These are phyloP conservation scores for Cephus rjabovi DNA, from an alignment of 2,888 invertebrate genomes.

Conservation along the genomic window DNA sequence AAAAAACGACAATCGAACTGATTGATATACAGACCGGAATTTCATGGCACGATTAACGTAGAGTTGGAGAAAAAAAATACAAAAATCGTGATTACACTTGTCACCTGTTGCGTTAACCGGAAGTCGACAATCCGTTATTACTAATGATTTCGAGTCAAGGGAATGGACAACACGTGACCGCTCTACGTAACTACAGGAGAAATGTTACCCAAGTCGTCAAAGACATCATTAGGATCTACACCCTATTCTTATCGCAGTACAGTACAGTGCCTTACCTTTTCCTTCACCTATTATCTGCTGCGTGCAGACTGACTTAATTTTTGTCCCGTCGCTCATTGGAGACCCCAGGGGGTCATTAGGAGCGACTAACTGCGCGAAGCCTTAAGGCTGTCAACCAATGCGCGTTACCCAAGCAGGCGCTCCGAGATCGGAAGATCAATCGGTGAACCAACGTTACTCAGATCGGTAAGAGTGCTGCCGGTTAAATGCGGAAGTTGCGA, in stretches of 20 bases:
- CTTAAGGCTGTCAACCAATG: neutral
- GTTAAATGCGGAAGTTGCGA: constrained; percentile 33
- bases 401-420: neutral
- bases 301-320: neutral
- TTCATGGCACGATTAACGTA: neutral
- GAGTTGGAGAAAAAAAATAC: neutral
- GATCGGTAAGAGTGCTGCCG: neutral
- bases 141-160: neutral
- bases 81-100: neutral
- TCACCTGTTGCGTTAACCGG: neutral
- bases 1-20: neutral
- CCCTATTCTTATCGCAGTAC: neutral
- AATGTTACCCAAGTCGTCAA: neutral
- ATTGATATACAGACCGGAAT: neutral
- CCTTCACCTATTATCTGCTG: neutral
- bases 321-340: neutral
- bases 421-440: neutral
- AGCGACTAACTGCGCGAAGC: neutral
- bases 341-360: constrained; percentile 5
- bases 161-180: neutral
- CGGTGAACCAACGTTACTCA: neutral
- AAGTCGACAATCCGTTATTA: neutral
- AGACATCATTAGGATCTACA: neutral
- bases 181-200: neutral
- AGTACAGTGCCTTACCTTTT: neutral